Evolutionary conservation across 2,797 vertebrate genomes (phyloP), one percentile per base, ranked within the genome.

Genomic region (Intellagama lesueurii): DNA sequence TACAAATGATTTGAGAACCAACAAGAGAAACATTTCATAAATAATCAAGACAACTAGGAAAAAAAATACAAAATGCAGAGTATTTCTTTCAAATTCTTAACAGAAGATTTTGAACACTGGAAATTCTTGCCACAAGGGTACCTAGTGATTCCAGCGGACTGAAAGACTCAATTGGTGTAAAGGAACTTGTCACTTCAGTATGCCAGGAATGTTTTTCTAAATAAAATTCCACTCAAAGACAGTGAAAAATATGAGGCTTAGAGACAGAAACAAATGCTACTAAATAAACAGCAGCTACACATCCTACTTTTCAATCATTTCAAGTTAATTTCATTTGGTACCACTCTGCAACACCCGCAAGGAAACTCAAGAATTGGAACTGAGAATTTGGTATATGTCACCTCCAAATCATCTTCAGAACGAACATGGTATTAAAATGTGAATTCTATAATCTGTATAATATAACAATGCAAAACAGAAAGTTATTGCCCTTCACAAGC

Each of bases 121-220:
- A 12, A 16, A 12, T 72, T 52, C 35, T 17, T 69, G 70, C 26
- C 32, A 87, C 24, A n/a, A 81, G 32, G 4, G 28, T 72, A 80
- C 5, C 40, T 81, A 32, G 69, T 12, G 17, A 72, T 64, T 19
- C 30, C 30, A 28, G 70, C 80, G 66, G 26, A 49, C 49, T 81
- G n/a, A 87, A 87, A 84, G 30, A 56, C n/a, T 84, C 68, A 72
- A 40, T 30, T 84, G 35, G 52, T 77, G 7, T 56, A 35, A 77
- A 85, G 83, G 12, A 75, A 75, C 49, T 22, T 12, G 5, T 35
- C 69, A 76, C 32, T 85, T 76, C 7, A 77, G 30, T 32, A 85
- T 44, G 26, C 6, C 52, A 85, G 52, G 24, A 85, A 69, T 24
- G 66, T 69, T 28, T 28, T 28, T 69, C 26, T 56, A 56, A 52